Percentiles rank a stretch among this genome's conserved stretches.
Conservation (phyloP, 2,888 invertebrate species). For the Drosophila kuntzei region DNA sequence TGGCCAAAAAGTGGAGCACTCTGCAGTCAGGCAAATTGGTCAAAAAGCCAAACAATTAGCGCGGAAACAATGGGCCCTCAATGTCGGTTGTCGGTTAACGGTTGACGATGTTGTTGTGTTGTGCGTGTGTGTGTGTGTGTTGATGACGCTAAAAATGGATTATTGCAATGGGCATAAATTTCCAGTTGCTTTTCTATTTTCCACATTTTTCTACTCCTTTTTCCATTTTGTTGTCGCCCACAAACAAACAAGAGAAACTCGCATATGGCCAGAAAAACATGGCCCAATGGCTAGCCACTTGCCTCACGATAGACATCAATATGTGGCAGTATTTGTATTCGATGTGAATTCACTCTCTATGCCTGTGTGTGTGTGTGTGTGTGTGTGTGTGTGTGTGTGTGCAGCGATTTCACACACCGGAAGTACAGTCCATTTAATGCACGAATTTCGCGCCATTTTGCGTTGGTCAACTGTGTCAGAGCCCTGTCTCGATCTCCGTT, state of each 20-base stretch:
- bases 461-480: constrained; percentile 59
- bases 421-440: constrained; percentile 83
- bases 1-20: constrained; percentile 28
- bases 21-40: constrained; percentile 62
- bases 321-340: constrained; percentile 24
- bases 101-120: constrained; percentile 75
- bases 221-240: constrained; percentile 15
- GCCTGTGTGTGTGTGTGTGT: background rate
- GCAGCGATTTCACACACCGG: constrained; percentile 74
- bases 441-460: constrained; percentile 80
- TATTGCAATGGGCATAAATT: constrained; percentile 85
- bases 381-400: constrained; percentile 29
- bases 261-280: constrained; percentile 55
- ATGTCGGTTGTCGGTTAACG: constrained; percentile 80
- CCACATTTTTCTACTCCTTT: constrained; percentile 10
- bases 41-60: constrained; percentile 85
- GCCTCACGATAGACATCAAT: constrained; percentile 38
- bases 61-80: constrained; percentile 85
- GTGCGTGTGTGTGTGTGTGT: constrained; percentile 17
- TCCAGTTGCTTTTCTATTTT: constrained; percentile 59
- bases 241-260: constrained; percentile 48
- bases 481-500: constrained; percentile 8
- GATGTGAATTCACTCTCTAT: constrained; percentile 1
- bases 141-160: constrained; percentile 85
- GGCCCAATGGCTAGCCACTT: constrained; percentile 36